These are phyloP conservation scores for Alentia gelatinosa DNA, from an alignment of 2,888 invertebrate genomes.

Conservation along the genomic window DNA sequence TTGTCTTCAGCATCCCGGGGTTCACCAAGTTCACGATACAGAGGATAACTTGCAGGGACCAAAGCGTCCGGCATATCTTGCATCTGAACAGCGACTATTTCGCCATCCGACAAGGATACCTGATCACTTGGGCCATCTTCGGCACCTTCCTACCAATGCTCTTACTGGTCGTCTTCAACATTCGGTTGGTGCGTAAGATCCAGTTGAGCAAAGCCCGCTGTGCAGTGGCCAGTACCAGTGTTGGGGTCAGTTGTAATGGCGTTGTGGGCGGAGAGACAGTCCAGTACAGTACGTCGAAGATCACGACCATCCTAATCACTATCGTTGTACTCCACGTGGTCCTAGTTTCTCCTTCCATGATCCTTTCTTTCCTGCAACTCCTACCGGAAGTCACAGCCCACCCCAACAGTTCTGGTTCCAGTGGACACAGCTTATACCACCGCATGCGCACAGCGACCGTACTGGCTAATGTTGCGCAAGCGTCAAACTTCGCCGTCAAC, in stretches of 20 bases:
- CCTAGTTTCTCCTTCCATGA: constrained; percentile 46
- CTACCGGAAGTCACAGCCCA: constrained; percentile 24
- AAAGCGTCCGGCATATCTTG: background rate
- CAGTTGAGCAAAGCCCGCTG: background rate
- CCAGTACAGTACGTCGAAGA: constrained; percentile 47
- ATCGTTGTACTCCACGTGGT: constrained; percentile 33
- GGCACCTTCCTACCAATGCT: constrained; percentile 41
- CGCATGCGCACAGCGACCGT: constrained; percentile 6
- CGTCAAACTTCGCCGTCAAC: constrained; percentile 48
- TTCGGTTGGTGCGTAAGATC: constrained; percentile 20
- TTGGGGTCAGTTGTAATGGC: background rate
- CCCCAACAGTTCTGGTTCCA: background rate
- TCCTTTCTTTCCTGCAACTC: constrained; percentile 26
- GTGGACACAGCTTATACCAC: background rate
- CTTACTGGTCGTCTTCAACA: constrained; percentile 44
- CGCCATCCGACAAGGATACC: background rate
- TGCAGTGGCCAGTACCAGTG: background rate
- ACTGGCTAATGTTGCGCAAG: constrained; percentile 44
- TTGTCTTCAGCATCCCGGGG: constrained; percentile 51
- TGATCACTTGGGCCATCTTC: constrained; percentile 28
- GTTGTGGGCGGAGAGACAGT: background rate
- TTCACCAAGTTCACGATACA: constrained; percentile 38
- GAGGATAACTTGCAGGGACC: background rate
- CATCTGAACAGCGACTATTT: background rate
- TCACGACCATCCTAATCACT: constrained; percentile 47